Base-by-base conservation (phyloP, 2,113 vertebrate genomes). In the Scomber colias region DNA sequence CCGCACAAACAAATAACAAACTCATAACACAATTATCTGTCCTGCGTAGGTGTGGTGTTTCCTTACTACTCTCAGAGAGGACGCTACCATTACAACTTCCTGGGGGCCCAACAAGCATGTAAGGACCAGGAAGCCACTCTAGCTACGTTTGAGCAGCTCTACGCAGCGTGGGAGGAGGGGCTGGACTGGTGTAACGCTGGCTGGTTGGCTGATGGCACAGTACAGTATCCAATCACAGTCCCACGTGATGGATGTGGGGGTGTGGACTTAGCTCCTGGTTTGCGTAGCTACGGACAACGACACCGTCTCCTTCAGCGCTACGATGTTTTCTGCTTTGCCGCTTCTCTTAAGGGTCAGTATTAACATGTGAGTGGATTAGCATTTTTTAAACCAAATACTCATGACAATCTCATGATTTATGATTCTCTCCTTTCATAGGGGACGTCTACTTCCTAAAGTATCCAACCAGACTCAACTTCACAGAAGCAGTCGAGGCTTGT, bases 261-360 rank as follows among this genome's bases (percentile, higher is more conserved):
- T 0, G 17, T 45, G 11, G 89, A 90, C 15, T 77, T 96, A 6
- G 95, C 95, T 0, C 95, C 97, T 0, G 97, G 97, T 2, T 76
- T 99, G 73, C 95, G 97, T 49, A 99, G 92, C 94, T 99, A 98
- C 0, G 97, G 98, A 31, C 83, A 74, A 0, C 96, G 95, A 1
- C 94, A 97, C 89, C 95, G 81, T 14, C 81, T 87, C 71, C 87
- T 94, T 24, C 91, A 96, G 83, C 95, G 15, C 60, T 99, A 95
- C 0, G 97, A 99, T 0, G 97, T 95, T 16, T 99, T 98, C 94
- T 99, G 98, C 92, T 99, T 98, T 71, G 92, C 95, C 0, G 93
- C 96, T 0, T 91, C 93, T 0, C 79, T 96, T 71, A 96, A 75
- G 91, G 97, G 98, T 99, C 65, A 73, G 92, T 84, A 35, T 17